Percentiles rank a stretch among this genome's conserved stretches.
Evolutionary conservation across 2,888 invertebrate genomes (phyloP).

Genomic region (Metopia argyrocephala): DNA sequence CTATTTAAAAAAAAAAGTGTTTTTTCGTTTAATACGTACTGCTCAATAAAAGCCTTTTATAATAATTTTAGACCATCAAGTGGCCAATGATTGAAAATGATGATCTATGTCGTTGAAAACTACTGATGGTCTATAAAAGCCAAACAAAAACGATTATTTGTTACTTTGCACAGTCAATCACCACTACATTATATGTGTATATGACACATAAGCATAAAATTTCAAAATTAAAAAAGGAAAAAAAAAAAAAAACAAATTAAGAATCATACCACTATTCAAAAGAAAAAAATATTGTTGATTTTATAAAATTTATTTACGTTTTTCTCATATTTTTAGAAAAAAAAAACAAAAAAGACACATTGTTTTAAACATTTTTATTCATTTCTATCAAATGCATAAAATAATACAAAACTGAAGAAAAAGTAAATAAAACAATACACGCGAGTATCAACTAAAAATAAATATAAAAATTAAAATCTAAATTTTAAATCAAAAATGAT

Average conservation of each 20-base stretch:
- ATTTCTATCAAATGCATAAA: not conserved
- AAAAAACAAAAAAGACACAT: no score
- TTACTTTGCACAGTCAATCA: not conserved
- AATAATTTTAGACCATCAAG: conserved; percentile 22
- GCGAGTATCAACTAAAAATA: not conserved
- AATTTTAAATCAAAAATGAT: conserved; percentile 18
- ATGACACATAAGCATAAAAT: no score
- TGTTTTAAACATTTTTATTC: no score
- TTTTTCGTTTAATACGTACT: not conserved
- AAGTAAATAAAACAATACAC: not conserved
- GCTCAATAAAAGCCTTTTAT: conserved; percentile 20
- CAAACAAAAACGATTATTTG: no score
- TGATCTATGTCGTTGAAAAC: not conserved
- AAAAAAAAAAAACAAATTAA: no score
- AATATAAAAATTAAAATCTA: conserved; percentile 1
- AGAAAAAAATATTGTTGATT: no score
- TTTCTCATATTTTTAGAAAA: no score
- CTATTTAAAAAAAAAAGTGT: not conserved
- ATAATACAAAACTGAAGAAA: not conserved
- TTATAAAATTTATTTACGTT: no score
- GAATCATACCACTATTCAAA: no score
- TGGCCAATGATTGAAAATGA: conserved; percentile 23
- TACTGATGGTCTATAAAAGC: no score
- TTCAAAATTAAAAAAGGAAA: no score
- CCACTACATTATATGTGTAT: conserved; percentile 25